Conservation (phyloP, 1,140 invertebrate species). For the Cotesia vestalis region DNA sequence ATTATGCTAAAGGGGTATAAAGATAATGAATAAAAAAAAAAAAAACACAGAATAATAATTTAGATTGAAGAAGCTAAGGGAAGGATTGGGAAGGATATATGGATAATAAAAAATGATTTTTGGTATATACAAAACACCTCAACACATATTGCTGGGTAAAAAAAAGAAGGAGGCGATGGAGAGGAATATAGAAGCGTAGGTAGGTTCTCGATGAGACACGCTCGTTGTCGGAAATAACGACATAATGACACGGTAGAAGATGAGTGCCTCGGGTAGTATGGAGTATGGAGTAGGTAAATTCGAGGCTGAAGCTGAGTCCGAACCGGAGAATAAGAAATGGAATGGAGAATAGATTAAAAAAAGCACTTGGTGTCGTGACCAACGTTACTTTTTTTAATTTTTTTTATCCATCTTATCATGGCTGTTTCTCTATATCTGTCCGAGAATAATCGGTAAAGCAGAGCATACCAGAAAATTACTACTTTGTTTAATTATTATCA, state of each 20-base stretch:
- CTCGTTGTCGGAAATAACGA: slow-evolving; percentile 66
- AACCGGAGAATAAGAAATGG: slow-evolving; percentile 27
- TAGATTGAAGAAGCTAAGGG: too few relatives aligned
- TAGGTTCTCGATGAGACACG: slow-evolving; percentile 53
- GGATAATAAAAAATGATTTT: too few relatives aligned
- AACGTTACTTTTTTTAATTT: background rate
- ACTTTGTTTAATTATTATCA: slow-evolving; percentile 14
- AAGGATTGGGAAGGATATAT: too few relatives aligned
- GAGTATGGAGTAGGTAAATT: slow-evolving; percentile 55
- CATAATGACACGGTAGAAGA: slow-evolving; percentile 64
- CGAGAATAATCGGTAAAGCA: too few relatives aligned
- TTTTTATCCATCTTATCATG: background rate
- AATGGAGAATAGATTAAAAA: background rate
- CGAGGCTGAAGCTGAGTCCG: slow-evolving; percentile 38
- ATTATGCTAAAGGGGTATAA: too few relatives aligned
- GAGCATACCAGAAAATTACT: too few relatives aligned
- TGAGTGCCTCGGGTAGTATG: slow-evolving; percentile 50
- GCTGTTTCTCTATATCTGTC: too few relatives aligned
- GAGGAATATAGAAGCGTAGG: slow-evolving; percentile 15
- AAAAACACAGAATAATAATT: too few relatives aligned
- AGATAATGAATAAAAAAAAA: too few relatives aligned
- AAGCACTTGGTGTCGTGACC: too few relatives aligned
- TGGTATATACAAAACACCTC: background rate
- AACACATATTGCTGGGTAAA: background rate
- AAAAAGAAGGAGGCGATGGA: slow-evolving; percentile 14